Evolutionary conservation across 1,140 invertebrate genomes (phyloP).

Genomic region (Dinothrombium tinctorium): DNA sequence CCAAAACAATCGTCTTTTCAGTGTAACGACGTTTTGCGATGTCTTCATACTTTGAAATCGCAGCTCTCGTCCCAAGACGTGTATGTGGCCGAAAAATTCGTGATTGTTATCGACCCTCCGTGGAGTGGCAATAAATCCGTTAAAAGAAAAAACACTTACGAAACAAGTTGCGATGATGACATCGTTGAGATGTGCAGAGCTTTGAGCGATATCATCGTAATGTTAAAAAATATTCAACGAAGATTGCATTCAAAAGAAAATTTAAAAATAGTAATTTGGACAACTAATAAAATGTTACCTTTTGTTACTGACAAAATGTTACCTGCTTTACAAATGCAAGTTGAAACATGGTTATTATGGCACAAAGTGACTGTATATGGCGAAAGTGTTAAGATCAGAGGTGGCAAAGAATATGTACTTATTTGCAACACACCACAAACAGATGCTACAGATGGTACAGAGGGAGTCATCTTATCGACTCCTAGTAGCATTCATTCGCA

Average conservation of each 20-base stretch:
- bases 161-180: background rate
- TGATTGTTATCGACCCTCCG: slow-evolving; percentile 8
- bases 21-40: too few relatives aligned
- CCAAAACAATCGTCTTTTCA: too few relatives aligned
- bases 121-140: slow-evolving; percentile 9
- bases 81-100: too few relatives aligned
- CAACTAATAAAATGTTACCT: slow-evolving; percentile 2
- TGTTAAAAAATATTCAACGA: background rate
- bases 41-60: too few relatives aligned
- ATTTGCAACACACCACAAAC: background rate
- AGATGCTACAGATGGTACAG: background rate
- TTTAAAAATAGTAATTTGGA: slow-evolving; percentile 2
- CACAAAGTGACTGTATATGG: slow-evolving; percentile 10
- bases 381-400: slow-evolving; percentile 7
- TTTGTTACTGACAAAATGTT: slow-evolving; percentile 9
- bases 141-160: slow-evolving; percentile 8
- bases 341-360: slow-evolving; percentile 2
- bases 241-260: background rate
- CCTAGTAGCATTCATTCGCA: slow-evolving; percentile 10
- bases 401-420: slow-evolving; percentile 10
- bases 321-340: slow-evolving; percentile 1
- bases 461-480: slow-evolving; percentile 4
- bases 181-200: slow-evolving; percentile 1
- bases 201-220: background rate
- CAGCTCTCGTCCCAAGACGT: too few relatives aligned